A percentile compares a stretch with the other conserved stretches of the same genome.
phyloP scores from a whole-genome alignment of 2,888 invertebrate genomes.

The Congeria kusceri region DNA sequence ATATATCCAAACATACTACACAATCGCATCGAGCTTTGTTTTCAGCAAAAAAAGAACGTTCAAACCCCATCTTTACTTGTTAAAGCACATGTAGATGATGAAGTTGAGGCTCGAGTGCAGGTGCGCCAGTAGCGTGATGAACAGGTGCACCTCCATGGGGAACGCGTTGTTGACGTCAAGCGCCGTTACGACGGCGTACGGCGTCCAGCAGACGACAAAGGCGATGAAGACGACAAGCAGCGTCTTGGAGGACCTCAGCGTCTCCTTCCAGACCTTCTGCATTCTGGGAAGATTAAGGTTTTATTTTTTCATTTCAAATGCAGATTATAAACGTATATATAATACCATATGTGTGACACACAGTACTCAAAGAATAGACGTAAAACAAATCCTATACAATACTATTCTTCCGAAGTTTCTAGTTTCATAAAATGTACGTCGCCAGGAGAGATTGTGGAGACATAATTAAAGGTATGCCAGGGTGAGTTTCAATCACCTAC shows the following conservation, averaged over 20 bases:
- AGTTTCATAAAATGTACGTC: too few relatives aligned
- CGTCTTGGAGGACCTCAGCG: slow-evolving; percentile 73
- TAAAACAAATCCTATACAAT: too few relatives aligned
- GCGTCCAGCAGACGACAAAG: slow-evolving; percentile 80
- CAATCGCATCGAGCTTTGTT: too few relatives aligned
- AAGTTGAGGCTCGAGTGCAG: slow-evolving; percentile 79
- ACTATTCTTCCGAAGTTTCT: too few relatives aligned
- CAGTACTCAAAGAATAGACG: too few relatives aligned
- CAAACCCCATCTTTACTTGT: slow-evolving; percentile 54
- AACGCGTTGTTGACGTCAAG: slow-evolving; percentile 69
- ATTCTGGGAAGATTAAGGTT: slow-evolving; percentile 44
- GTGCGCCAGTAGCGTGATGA: slow-evolving; percentile 79
- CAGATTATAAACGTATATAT: too few relatives aligned
- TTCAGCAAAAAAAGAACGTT: not conserved
- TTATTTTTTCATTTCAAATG: too few relatives aligned
- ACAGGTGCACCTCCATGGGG: slow-evolving; percentile 74
- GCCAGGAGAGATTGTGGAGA: too few relatives aligned
- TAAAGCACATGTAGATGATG: slow-evolving; percentile 73
- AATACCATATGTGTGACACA: too few relatives aligned
- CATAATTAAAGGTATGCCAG: too few relatives aligned
- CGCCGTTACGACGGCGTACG: slow-evolving; percentile 78
- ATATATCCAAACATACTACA: too few relatives aligned
- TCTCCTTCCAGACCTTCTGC: slow-evolving; percentile 72
- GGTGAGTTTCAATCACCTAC: too few relatives aligned
- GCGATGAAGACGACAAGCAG: slow-evolving; percentile 77